Evolutionary conservation across 2,113 vertebrate genomes (phyloP).

Genomic region (Rhea pennata): DNA sequence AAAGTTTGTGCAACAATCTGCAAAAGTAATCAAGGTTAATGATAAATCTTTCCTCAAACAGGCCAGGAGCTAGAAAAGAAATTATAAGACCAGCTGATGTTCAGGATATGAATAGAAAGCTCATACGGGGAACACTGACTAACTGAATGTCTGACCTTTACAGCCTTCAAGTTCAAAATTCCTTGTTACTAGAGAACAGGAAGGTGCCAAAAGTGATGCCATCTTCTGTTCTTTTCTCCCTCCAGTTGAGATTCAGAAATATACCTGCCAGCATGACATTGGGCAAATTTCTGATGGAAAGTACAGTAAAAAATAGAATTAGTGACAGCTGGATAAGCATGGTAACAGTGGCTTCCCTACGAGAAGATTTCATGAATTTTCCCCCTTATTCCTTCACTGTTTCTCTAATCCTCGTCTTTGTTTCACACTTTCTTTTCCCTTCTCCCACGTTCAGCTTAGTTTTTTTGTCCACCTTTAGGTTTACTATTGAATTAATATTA

Average conservation of each 20-base stretch:
- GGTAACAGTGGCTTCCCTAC: background rate
- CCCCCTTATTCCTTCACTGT: background rate
- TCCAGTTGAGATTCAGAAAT: background rate
- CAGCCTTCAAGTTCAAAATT: background rate
- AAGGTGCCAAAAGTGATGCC: background rate
- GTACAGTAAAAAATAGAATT: background rate
- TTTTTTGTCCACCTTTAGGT: constrained; percentile 1
- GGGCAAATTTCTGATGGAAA: background rate
- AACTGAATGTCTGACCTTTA: too few species aligned
- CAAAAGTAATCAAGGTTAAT: background rate
- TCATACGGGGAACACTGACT: background rate
- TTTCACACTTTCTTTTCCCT: background rate
- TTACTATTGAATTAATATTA: constrained; percentile 12
- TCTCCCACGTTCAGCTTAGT: background rate
- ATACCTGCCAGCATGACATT: background rate
- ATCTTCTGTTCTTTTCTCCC: background rate
- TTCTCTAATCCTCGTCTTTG: background rate
- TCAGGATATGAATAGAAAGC: background rate
- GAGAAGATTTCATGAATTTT: background rate
- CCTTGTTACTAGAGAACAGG: background rate
- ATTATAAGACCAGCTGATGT: background rate
- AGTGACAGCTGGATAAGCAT: background rate
- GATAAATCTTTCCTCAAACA: background rate
- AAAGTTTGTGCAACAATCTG: background rate
- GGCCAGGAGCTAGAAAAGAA: background rate